These are phyloP conservation scores for Heliconius aoede DNA, from an alignment of 2,888 invertebrate genomes.

Conservation along the genomic window DNA sequence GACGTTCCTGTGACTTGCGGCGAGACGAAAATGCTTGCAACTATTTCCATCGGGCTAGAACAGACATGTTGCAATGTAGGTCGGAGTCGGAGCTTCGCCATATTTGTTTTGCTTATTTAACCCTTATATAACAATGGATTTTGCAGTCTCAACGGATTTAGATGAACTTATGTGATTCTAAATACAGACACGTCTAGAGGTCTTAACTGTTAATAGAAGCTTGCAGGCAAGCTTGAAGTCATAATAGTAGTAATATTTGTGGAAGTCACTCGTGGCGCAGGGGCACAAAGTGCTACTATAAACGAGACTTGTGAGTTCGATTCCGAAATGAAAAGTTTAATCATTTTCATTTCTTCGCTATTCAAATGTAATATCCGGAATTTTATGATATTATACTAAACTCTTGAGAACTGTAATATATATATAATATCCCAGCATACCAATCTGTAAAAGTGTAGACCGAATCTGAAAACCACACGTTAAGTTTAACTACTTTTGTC, in stretches of 20 bases:
- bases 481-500: conserved; percentile 32
- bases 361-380: too few relatives aligned
- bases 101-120: conserved; percentile 27
- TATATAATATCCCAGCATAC: background rate
- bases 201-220: background rate
- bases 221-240: too few relatives aligned
- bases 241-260: too few relatives aligned
- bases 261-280: too few relatives aligned
- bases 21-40: conserved; percentile 36
- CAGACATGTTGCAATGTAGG: conserved; percentile 28
- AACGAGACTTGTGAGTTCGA: too few relatives aligned
- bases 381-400: too few relatives aligned
- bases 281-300: too few relatives aligned
- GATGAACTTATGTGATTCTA: background rate
- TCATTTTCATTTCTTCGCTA: too few relatives aligned
- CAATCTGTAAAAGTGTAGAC: conserved; percentile 25
- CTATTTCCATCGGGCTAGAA: conserved; percentile 36
- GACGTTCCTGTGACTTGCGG: conserved; percentile 14
- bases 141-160: background rate
- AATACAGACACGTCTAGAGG: background rate
- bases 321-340: too few relatives aligned
- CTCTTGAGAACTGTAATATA: too few relatives aligned
- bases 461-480: conserved; percentile 25
- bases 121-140: conserved; percentile 21
- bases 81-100: conserved; percentile 19